phyloP scores from a whole-genome alignment of 2,797 vertebrate species.

The Oryzias dopingdopingensis region DNA sequence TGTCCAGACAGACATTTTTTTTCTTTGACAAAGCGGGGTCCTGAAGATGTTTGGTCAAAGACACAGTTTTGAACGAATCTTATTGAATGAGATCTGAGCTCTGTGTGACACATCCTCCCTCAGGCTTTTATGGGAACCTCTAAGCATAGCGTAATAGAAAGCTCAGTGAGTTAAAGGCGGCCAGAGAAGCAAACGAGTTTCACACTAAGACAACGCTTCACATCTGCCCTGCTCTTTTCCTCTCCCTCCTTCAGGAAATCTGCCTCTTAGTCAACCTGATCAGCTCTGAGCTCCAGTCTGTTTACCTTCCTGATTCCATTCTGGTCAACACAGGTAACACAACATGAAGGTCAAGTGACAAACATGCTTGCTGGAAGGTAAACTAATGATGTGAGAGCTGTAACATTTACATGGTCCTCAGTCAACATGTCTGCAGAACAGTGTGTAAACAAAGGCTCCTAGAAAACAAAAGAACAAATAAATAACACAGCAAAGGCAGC shows the following conservation, averaged over 20 bases:
- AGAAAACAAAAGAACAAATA: slow-evolving; percentile 1
- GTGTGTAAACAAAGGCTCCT: no score
- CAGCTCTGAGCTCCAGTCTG: neutral
- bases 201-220: no score
- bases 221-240: neutral
- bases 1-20: no score
- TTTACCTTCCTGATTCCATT: neutral
- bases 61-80: no score
- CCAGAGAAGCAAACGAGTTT: no score
- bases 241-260: neutral
- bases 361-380: neutral
- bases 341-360: slow-evolving; percentile 1
- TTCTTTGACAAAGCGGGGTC: no score
- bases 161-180: no score
- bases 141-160: no score
- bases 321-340: neutral
- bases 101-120: no score
- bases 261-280: neutral
- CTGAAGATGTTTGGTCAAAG: no score
- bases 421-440: neutral
- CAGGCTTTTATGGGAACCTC: no score
- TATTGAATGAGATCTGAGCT: no score
- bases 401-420: neutral
- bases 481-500: neutral
- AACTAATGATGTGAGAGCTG: neutral